phyloP scores from a whole-genome alignment of 2,113 vertebrate genomes.

The Cololabis saira region DNA sequence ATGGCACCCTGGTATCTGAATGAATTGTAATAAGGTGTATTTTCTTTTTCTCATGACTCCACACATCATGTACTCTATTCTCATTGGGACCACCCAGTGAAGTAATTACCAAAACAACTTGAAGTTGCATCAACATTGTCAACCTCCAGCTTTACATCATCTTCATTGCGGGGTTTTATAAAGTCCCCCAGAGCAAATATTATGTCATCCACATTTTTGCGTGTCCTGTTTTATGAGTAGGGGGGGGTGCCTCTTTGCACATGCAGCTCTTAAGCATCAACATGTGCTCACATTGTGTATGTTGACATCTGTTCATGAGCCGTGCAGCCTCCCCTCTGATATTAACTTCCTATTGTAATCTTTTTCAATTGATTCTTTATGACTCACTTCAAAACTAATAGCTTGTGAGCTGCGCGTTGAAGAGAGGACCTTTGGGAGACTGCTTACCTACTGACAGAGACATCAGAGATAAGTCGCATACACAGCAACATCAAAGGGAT shows the following conservation, averaged over 20 bases:
- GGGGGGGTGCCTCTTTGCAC: too few relatives aligned
- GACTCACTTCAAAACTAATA: constrained; percentile 92
- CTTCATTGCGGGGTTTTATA: constrained; percentile 39
- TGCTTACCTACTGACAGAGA: constrained; percentile 88
- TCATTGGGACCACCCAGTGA: constrained; percentile 76
- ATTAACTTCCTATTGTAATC: constrained; percentile 73
- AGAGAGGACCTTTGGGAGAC: constrained; percentile 88
- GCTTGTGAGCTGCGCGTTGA: constrained; percentile 82
- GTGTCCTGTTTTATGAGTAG: constrained; percentile 35
- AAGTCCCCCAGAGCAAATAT: constrained; percentile 45
- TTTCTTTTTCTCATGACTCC: background rate
- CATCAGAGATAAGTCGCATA: constrained; percentile 52
- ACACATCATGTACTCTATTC: constrained; percentile 27
- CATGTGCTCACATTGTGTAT: constrained; percentile 34
- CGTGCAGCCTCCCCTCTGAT: constrained; percentile 49
- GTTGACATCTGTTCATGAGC: constrained; percentile 68
- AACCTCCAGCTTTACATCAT: constrained; percentile 50
- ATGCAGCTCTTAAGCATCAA: constrained; percentile 59
- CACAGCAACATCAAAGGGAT: constrained; percentile 64
- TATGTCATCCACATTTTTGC: constrained; percentile 37
- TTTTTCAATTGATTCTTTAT: constrained; percentile 86
- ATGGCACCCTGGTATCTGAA: too few relatives aligned
- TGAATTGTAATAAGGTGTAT: too few relatives aligned
- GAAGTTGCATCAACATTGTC: constrained; percentile 64
- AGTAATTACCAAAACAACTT: constrained; percentile 78